Evolutionary conservation across 92 coral and sea anemone species (phyloP).

Genomic region (Muricea muricata): DNA sequence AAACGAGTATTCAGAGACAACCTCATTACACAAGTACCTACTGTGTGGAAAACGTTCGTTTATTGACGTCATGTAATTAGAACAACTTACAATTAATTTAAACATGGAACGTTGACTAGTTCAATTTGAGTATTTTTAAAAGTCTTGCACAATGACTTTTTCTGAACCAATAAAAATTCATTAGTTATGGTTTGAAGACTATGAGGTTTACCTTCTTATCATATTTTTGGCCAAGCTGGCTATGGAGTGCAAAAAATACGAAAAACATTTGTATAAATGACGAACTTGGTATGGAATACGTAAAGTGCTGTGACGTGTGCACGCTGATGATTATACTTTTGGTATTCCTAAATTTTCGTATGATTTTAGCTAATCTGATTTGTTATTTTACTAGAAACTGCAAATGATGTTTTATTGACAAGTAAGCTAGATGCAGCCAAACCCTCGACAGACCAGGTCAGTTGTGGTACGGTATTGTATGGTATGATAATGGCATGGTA

Average conservation of each 20-base stretch:
- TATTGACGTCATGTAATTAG: neutral
- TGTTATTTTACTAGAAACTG: neutral
- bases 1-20: too few species aligned
- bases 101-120: too few species aligned
- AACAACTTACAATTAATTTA: neutral
- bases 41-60: too few species aligned
- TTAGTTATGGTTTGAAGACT: neutral
- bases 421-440: neutral
- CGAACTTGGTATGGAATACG: neutral
- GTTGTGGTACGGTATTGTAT: neutral
- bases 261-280: neutral
- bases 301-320: neutral
- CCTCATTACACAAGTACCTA: too few species aligned
- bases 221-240: conserved; percentile 41
- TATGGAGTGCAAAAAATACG: conserved; percentile 11
- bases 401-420: neutral
- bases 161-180: neutral
- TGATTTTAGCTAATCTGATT: neutral
- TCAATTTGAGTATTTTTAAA: too few species aligned
- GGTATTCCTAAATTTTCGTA: too few species aligned
- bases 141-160: too few species aligned
- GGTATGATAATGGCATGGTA: neutral
- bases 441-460: neutral
- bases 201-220: neutral
- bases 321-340: neutral